These are phyloP conservation scores for Stomorhina lunata DNA, from an alignment of 2,888 invertebrate species.

Conservation along the genomic window DNA sequence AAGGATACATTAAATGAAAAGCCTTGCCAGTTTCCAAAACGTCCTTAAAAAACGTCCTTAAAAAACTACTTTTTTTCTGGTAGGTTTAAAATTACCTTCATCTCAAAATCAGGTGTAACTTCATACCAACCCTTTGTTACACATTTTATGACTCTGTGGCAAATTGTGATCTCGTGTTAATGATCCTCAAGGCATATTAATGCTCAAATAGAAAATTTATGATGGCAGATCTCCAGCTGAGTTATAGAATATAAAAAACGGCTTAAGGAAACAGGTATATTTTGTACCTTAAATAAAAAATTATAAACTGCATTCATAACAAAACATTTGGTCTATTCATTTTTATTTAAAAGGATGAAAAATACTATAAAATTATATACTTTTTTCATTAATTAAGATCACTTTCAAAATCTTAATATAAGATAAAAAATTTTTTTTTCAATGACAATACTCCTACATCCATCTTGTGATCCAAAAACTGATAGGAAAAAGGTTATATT, in stretches of 20 bases:
- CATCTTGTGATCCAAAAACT: conserved; percentile 58
- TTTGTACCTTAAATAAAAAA: neutral
- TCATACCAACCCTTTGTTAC: conserved; percentile 59
- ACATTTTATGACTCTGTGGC: conserved; percentile 54
- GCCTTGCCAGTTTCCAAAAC: neutral
- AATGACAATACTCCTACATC: conserved; percentile 58
- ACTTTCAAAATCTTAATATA: conserved; percentile 59
- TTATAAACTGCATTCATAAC: neutral
- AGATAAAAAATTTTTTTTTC: conserved; percentile 53
- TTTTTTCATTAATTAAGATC: conserved; percentile 64
- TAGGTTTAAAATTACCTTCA: neutral
- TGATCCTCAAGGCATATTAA: neutral
- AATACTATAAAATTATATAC: neutral
- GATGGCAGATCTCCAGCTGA: conserved; percentile 53
- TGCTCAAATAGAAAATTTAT: conserved; percentile 13
- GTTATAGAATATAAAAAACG: conserved; percentile 54
- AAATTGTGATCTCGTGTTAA: conserved; percentile 13
- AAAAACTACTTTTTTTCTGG: neutral
- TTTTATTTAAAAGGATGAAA: neutral
- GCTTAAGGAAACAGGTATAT: conserved; percentile 43
- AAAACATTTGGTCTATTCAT: conserved; percentile 15
- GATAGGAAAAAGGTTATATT: conserved; percentile 44
- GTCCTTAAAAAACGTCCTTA: neutral
- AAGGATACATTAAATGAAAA: neutral
- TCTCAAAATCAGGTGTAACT: conserved; percentile 57